Conservation (phyloP, 1,140 invertebrate genomes). For the Pseudomyrmex gracilis region DNA sequence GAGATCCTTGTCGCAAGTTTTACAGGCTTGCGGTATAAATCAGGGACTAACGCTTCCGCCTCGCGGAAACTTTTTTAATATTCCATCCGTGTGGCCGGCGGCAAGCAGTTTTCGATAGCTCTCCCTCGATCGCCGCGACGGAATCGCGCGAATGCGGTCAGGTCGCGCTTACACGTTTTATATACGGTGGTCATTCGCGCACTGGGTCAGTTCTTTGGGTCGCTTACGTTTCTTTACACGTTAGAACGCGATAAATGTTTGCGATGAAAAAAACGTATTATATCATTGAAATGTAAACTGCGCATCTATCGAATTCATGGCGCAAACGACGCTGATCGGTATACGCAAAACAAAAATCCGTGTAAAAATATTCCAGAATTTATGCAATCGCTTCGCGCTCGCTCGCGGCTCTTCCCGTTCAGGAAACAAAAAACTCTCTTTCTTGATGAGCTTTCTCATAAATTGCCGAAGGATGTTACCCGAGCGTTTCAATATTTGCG, state of each 20-base stretch:
- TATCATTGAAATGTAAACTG: conserved; percentile 40
- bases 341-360: conserved; percentile 3
- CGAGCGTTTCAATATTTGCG: conserved; percentile 5
- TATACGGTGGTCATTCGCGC: conserved; percentile 39
- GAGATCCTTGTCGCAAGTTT: conserved; percentile 35
- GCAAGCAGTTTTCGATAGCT: conserved; percentile 29
- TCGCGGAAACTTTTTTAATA: conserved; percentile 54
- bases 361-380: too few relatives aligned
- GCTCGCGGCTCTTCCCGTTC: background rate
- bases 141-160: background rate
- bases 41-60: conserved; percentile 8
- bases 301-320: background rate
- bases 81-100: conserved; percentile 19
- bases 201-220: conserved; percentile 1
- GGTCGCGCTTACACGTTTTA: conserved; percentile 39
- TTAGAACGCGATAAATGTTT: conserved; percentile 33
- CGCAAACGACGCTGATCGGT: conserved; percentile 12
- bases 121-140: conserved; percentile 13
- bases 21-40: conserved; percentile 41
- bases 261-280: conserved; percentile 12
- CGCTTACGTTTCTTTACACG: conserved; percentile 49
- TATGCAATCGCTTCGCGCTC: too few relatives aligned
- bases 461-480: conserved; percentile 13
- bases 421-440: background rate
- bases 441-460: background rate